Conservation (phyloP, 1,140 invertebrate genomes). For the Calephelis nemesis region DNA sequence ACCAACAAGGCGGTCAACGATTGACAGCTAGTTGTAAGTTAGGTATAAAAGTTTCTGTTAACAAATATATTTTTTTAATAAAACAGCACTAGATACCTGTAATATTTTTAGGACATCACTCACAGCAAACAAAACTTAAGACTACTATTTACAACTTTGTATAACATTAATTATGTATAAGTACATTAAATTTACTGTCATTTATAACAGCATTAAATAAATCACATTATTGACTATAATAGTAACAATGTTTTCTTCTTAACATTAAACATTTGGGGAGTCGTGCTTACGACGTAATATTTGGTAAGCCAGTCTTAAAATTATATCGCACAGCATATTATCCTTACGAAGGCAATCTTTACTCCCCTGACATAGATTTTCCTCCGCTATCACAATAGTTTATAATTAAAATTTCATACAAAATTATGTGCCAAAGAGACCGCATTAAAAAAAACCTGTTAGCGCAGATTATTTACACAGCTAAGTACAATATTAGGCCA, state of each 20-base stretch:
- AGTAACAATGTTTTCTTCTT: conserved; percentile 43
- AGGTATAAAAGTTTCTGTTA: not conserved
- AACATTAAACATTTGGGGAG: conserved; percentile 49
- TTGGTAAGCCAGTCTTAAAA: conserved; percentile 28
- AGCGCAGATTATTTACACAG: not conserved
- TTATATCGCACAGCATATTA: conserved; percentile 1
- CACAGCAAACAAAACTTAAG: conserved; percentile 2
- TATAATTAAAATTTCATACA: conserved; percentile 19
- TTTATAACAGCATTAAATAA: conserved; percentile 58
- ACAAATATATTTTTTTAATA: not conserved
- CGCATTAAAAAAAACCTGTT: not conserved
- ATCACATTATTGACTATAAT: conserved; percentile 45
- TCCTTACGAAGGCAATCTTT: conserved; percentile 2
- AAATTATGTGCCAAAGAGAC: conserved; percentile 3
- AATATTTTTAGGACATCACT: conserved; percentile 32
- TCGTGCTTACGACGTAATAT: conserved; percentile 34
- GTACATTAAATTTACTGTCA: conserved; percentile 47
- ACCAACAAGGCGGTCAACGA: no score
- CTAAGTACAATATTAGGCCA: not conserved
- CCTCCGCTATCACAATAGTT: conserved; percentile 15
- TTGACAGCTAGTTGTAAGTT: not conserved
- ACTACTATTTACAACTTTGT: conserved; percentile 30
- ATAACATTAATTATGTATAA: conserved; percentile 38
- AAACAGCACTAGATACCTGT: conserved; percentile 1
- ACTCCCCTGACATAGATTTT: conserved; percentile 16